Evolutionary conservation across 1,140 invertebrate genomes (phyloP), one percentile per base, ranked within the genome.

Genomic region (Saccostrea cuccullata): DNA sequence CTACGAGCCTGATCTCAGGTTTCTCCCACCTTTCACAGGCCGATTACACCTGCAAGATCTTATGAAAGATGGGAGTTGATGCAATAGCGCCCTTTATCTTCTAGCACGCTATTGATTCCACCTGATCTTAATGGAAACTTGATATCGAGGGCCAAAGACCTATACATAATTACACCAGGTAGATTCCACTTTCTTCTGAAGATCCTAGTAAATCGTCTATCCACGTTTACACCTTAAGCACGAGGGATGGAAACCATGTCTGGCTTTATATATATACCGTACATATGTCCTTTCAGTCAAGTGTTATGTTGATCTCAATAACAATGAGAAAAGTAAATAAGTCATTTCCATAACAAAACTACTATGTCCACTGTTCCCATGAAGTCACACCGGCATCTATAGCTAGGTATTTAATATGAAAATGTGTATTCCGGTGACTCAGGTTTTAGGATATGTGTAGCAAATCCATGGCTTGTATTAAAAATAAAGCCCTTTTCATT

Each of bases 301-400:
- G 70, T 77, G 23, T 36, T 77, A 4, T 77, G 70, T 30, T 77
- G 70, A 77, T 77, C 70, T 36, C 70, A 77, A 77, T 36, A 36
- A 77, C 70, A 77, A 77, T 77, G 70, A 77, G 26, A 77, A 36
- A 77, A 26, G 30, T 36, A 77, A 77, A 77, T 77, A 77, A 77
- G 30, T 36, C 23, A 77, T 77, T 77, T 77, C 70, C 70, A 77
- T 77, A 77, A 77, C 70, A 77, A 77, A 77, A 36, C 26, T 30
- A 26, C 11, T 11, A 13, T 30, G 70, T 30, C 70, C 70, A 77
- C 26, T 77, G 70, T 30, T 77, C 70, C 70, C 30, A 77, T 77
- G 23, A 36, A 77, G n/a, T 60, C n/a, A 23, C 30, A 36, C n/a
- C n/a, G 30, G 30, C 30, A 36, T 9, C 47, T 47, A 47, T 0